Evolutionary conservation across 2,888 invertebrate species (phyloP), one percentile per base, ranked within the genome.

Genomic region (Brenthis hecate): DNA sequence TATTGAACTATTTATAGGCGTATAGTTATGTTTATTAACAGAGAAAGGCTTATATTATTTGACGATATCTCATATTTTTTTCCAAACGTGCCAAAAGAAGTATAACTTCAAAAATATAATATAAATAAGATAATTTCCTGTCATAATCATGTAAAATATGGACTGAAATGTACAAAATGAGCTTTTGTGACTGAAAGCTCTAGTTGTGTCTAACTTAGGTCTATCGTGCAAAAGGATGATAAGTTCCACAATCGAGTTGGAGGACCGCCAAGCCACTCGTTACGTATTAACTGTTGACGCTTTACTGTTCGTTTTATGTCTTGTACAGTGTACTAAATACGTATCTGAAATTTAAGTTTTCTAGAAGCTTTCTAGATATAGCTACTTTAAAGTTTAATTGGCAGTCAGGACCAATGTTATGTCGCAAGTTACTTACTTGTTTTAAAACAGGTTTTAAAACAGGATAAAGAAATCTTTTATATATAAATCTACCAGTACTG

Each of bases 221-320:
- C 48, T 56, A 56, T 50, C 51, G 54, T 65, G 57, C 51, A 23
- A 67, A 62, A 67, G 56, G 61, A 56, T 67, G 56, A 67, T 62
- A 62, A 64, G 16, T 56, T 62, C 50, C 23, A 56, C 56, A 66
- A 53, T 69, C 56, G 50, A 61, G 65, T 65, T 69, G 69, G 69
- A 69, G 61, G 19, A 19, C 43, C 19, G 69, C 69, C 69, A 69
- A 57, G 32, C 23, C 51, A 56, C 65, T 62, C 56, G 65, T 53
- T 56, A 61, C 32, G 61, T 65, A 58, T 61, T 68, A 69, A 69
- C 65, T 62, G 65, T 66, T 65, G 65, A 68, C 51, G 51, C 56
- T 60, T 65, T 60, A 60, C 56, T 51, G 56, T 61, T 69, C 19
- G 11, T 50, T 65, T 56, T 50, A 62, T 43, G 54, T 56, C 43